Percentiles rank a stretch among this genome's conserved stretches.
Evolutionary conservation across 2,113 vertebrate genomes (phyloP).

Genomic region (Pipa parva): DNA sequence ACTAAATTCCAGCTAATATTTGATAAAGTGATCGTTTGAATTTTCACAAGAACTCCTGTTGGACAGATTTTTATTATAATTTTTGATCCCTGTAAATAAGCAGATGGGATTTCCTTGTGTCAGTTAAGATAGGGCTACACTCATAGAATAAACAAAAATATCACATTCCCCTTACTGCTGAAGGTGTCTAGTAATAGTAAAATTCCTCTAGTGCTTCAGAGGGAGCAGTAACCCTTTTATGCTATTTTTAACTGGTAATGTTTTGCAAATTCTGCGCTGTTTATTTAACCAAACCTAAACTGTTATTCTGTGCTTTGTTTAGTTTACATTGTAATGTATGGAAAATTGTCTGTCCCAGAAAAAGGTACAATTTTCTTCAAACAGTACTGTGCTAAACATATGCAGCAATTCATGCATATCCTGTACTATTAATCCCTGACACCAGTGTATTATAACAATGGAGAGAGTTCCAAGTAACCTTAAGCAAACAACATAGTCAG

Average conservation of each 20-base stretch:
- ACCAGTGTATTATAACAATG: background rate
- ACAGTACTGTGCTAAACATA: conserved; percentile 10
- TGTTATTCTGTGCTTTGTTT: background rate
- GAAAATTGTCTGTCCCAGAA: conserved; percentile 21
- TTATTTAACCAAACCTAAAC: background rate
- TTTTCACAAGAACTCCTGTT: no score
- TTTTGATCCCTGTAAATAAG: no score
- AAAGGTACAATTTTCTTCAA: conserved; percentile 8
- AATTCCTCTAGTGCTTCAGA: background rate
- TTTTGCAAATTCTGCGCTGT: no score
- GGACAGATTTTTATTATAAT: no score
- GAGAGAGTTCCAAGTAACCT: background rate
- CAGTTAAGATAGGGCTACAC: no score
- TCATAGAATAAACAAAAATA: no score
- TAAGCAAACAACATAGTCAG: background rate
- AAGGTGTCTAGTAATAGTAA: background rate
- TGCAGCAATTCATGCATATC: conserved; percentile 21
- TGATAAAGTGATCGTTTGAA: no score
- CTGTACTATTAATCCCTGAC: background rate
- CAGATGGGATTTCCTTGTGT: no score
- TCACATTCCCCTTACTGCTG: no score
- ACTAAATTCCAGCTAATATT: no score
- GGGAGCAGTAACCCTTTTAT: no score
- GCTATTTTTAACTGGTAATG: no score
- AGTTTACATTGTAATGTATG: conserved; percentile 2